phyloP scores from a whole-genome alignment of 2,888 invertebrate species.

The Tuta absoluta region DNA sequence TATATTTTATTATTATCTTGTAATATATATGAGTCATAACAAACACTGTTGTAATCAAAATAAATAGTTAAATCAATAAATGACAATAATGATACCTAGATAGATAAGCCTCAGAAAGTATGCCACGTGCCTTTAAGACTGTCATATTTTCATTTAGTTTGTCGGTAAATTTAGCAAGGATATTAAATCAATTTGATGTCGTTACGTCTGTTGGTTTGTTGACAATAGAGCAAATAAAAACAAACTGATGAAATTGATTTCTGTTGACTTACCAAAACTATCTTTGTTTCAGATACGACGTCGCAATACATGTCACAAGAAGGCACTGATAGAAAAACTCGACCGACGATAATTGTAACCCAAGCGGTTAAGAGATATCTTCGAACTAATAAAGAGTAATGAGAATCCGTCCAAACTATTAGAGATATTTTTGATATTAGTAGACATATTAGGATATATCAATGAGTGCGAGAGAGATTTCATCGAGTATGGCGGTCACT shows the following conservation, averaged over 20 bases:
- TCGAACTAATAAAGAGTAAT: slow-evolving; percentile 51
- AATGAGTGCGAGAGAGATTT: slow-evolving; percentile 58
- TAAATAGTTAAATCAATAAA: not conserved
- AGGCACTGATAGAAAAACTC: slow-evolving; percentile 23
- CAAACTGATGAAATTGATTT: not conserved
- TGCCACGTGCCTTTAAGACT: not conserved
- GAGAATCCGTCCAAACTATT: slow-evolving; percentile 54
- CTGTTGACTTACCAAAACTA: not conserved
- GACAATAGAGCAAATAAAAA: no score
- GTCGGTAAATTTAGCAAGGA: not conserved
- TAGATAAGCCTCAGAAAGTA: not conserved
- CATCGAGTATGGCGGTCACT: slow-evolving; percentile 58
- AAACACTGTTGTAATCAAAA: not conserved
- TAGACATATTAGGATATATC: slow-evolving; percentile 51
- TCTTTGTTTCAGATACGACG: slow-evolving; percentile 28
- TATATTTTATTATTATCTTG: not conserved
- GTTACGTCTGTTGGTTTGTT: not conserved
- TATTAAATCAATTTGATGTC: not conserved
- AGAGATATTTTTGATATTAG: slow-evolving; percentile 54
- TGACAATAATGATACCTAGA: not conserved
- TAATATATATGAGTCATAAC: not conserved
- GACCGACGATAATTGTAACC: slow-evolving; percentile 50
- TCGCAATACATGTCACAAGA: slow-evolving; percentile 23
- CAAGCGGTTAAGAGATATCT: slow-evolving; percentile 50
- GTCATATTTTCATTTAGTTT: not conserved